A percentile compares a stretch with the other conserved stretches of the same genome.
Conservation (phyloP, 37 sponge, comb jelly and placozoan species). For the Tethya wilhelma region DNA sequence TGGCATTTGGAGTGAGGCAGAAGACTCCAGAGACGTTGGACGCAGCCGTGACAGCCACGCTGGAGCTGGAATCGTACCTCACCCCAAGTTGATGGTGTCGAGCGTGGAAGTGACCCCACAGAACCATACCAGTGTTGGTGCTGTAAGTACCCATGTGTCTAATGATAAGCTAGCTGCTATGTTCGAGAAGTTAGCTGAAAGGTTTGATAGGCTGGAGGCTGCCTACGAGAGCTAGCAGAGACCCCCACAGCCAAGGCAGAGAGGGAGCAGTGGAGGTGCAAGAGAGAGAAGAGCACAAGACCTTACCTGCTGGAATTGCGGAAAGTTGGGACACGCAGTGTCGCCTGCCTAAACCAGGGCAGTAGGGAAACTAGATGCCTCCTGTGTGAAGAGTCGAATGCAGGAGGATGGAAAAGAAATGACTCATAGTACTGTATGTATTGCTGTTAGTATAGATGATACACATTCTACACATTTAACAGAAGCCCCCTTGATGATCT, state of each 20-base stretch:
- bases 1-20: constrained; percentile 49
- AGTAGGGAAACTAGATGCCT: constrained; percentile 46
- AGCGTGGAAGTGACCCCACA: background rate
- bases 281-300: background rate
- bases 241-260: background rate
- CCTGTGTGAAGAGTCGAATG: constrained; percentile 20
- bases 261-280: background rate
- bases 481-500: background rate
- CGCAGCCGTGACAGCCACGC: constrained; percentile 45
- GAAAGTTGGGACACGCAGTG: constrained; percentile 34
- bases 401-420: constrained; percentile 22
- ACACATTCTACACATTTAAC: background rate
- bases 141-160: background rate
- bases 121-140: background rate
- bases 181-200: constrained; percentile 1
- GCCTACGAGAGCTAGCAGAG: background rate
- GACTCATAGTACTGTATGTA: background rate
- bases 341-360: background rate
- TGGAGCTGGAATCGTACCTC: constrained; percentile 59
- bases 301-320: constrained; percentile 35
- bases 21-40: constrained; percentile 39
- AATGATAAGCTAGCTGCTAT: background rate
- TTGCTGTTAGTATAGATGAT: background rate
- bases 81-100: background rate
- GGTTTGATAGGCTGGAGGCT: constrained; percentile 28